Evolutionary conservation across 2,113 vertebrate species (phyloP), one percentile per base, ranked within the genome.

Genomic region (Phocoena sinus): DNA sequence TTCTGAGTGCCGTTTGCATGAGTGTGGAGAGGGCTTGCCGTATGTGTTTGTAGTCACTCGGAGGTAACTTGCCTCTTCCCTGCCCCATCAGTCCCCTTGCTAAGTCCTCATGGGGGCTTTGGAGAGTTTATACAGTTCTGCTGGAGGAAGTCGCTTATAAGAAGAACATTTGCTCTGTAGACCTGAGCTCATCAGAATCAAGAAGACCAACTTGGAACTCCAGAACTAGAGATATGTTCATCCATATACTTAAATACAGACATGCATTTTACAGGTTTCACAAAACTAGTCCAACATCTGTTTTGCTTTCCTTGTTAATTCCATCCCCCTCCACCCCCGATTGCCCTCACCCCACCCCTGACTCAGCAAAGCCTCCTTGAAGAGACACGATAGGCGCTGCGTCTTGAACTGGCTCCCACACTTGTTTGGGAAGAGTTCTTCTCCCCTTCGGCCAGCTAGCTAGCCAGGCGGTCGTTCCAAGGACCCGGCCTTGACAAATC

Each of bases 281-380:
- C 58, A 76, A 97, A 95, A 77, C 83, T 56, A 44, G 31, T 94
- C n/a, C 92, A 92, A 97, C 95, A 98, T 98, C 95, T 98, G 96
- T 73, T 98, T 98, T 97, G 97, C 92, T 98, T 98, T 98, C 88
- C 53, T 81, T 84, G 26, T 96, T 98, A 97, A 97, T 97, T 97
- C 85, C 4, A 93, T 96, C 96, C 96, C 31, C 36, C 2, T 83
- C 21, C 20, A 28, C 6, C 11, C 56, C 33, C 26, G 47, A 36
- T 71, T 76, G n/a, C 73, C 65, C 53, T 44, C 3, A 15, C 0
- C 25, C 60, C 26, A 73, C 65, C 70, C 91, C 94, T 44, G 53
- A 53, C 50, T 97, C 68, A 94, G 85, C 28, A 97, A 97, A 98
- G 23, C 33, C 79, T 93, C 62, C 74, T 93, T 97, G 97, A 87